Percentiles rank a stretch among this genome's conserved stretches.
Conservation (phyloP, 2,797 vertebrate species). For the Xenentodon cancila region DNA sequence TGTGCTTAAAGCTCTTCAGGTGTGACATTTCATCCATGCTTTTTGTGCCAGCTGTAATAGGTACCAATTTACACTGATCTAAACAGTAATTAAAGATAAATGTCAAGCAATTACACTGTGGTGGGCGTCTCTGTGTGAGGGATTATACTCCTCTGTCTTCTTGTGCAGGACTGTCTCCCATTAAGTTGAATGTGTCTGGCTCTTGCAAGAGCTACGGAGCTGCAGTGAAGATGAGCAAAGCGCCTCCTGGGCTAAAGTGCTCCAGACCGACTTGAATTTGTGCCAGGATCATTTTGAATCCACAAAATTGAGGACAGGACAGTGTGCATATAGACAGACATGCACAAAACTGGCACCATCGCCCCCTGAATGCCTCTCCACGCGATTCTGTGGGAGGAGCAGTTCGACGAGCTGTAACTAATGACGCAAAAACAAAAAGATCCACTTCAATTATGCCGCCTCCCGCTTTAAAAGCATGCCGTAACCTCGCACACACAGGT, state of each 20-base stretch:
- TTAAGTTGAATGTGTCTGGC: slow-evolving; percentile 45
- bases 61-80: slow-evolving; percentile 65
- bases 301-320: slow-evolving; percentile 21
- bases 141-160: slow-evolving; percentile 52
- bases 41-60: slow-evolving; percentile 68
- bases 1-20: slow-evolving; percentile 34
- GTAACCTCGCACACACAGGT: slow-evolving; percentile 61
- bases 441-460: slow-evolving; percentile 72
- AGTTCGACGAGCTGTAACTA: slow-evolving; percentile 75
- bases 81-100: slow-evolving; percentile 81
- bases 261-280: slow-evolving; percentile 24
- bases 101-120: slow-evolving; percentile 66
- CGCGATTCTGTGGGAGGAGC: slow-evolving; percentile 59
- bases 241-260: slow-evolving; percentile 21
- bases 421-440: slow-evolving; percentile 62
- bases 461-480: slow-evolving; percentile 50
- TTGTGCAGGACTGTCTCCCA: slow-evolving; percentile 52
- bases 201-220: slow-evolving; percentile 21
- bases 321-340: slow-evolving; percentile 7
- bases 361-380: slow-evolving; percentile 35
- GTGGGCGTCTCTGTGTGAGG: slow-evolving; percentile 59
- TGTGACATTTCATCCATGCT: slow-evolving; percentile 36
- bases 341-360: slow-evolving; percentile 1
- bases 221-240: slow-evolving; percentile 17
- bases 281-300: slow-evolving; percentile 35